Conservation (phyloP, 2,113 vertebrate genomes). For the Malurus cyaneus region DNA sequence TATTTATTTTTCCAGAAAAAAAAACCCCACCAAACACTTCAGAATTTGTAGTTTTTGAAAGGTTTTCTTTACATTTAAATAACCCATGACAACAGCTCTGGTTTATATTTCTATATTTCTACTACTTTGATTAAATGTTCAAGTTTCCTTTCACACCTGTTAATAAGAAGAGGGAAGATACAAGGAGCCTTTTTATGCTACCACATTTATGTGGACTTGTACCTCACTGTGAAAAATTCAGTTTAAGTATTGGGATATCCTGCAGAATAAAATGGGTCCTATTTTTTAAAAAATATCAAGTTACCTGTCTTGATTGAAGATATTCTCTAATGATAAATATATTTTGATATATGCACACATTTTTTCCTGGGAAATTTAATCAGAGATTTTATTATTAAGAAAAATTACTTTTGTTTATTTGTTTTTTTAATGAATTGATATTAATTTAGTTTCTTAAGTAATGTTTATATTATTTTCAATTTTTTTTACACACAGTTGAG, state of each 20-base stretch:
- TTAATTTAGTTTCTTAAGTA: neutral
- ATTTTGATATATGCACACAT: neutral
- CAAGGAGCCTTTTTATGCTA: neutral
- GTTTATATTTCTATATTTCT: neutral
- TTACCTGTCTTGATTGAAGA: neutral
- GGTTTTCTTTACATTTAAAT: neutral
- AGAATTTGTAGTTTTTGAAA: neutral
- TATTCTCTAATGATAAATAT: neutral
- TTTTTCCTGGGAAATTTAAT: neutral
- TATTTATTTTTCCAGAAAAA: neutral
- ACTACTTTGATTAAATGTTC: neutral
- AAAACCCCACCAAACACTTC: rapidly evolving
- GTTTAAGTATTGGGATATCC: neutral
- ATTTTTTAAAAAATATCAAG: neutral
- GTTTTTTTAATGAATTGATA: neutral
- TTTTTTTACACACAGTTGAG: neutral
- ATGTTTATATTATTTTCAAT: neutral
- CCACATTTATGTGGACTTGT: neutral
- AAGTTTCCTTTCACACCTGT: neutral
- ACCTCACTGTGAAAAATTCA: neutral
- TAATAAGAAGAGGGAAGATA: neutral
- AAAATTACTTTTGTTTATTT: neutral
- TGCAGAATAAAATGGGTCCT: neutral
- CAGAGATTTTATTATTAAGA: neutral
- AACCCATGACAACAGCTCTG: neutral